Evolutionary conservation across 2,888 invertebrate genomes (phyloP), one percentile per base, ranked within the genome.

Genomic region (Autographa gamma): DNA sequence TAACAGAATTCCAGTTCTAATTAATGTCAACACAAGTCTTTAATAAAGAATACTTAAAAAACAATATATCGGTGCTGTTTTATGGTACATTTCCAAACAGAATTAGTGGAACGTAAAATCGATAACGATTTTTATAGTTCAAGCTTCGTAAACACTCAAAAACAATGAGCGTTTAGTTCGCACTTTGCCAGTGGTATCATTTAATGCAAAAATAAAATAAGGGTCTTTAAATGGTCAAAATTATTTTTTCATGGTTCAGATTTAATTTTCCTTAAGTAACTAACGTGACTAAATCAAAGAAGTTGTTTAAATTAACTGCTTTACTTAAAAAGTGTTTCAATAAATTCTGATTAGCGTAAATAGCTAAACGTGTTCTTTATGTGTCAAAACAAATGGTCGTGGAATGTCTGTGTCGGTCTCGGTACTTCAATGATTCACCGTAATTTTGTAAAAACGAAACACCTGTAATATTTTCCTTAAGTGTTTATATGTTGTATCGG

Each of bases 321-420:
- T 19, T 3, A 19, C 2, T 54, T 56, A 25, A 56, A 56, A 56
- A 13, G 3, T 5, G 1, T 9, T 11, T 2, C 18, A 18, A 6
- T 7, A 6, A 54, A 9, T 19, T 11, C 11, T 19, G 11, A 18
- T 19, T 0, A 11, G 19, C 11, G 18, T 19, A 4, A 32, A 59
- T 59, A 31, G 2, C 63, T 54, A 62, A 63, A 63, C 63, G 59
- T n/a, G 16, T 19, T 48, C n/a, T 5, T 32, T 25, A 60, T 32
- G n/a, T 72, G 80, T 81, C 83, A 83, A 81, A 83, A 83, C 79
- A 83, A 84, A 83, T 74, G 66, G 69, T 69, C 18, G 62, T 71
- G 71, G 58, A 56, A 56, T 66, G 59, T 65, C 54, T 60, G 73
- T 19, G 25, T 73, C 63, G 64, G 56, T 61, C 38, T 34, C 54